Evolutionary conservation across 1,140 invertebrate genomes (phyloP), one percentile per base, ranked within the genome.

Genomic region (Lepidurus arcticus): DNA sequence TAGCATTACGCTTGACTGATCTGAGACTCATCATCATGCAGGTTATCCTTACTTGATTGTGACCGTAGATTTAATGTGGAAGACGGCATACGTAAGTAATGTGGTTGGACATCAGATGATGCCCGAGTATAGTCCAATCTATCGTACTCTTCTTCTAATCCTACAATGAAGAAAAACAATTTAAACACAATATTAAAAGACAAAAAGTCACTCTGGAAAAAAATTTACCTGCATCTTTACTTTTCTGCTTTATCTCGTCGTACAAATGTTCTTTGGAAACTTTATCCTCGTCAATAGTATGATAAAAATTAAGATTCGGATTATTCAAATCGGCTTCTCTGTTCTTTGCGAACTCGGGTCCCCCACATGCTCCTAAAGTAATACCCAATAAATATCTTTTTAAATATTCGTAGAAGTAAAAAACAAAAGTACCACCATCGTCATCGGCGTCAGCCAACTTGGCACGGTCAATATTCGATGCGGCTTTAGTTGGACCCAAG

Each of bases 161-260:
- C 47, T 75, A n/a, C 65, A 83, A 83, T 81, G 83, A 81, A 82
- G 81, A 44, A 65, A 75, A 78, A 44, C 73, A 74, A 42, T 79
- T 77, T 81, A 73, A 81, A 79, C 76, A 76, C 76, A 79, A 74
- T 74, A 53, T 77, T 81, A 82, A 78, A 81, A 73, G 26, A 78
- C 42, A 43, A 79, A 47, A 78, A 80, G 79, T 74, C 74, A 74
- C 80, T 78, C 75, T 79, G 7, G 21, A 43, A 42, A 75, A 24
- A 44, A 13, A 77, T 80, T 77, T 80, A 83, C 83, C 83, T 78
- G 78, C 76, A 44, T 83, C 78, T 77, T 81, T 83, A 43, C 81
- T 82, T 65, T 94, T 94, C 42, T 93, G 91, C 83, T 95, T 95
- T 78, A 96, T 95, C 85, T 97, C 94, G 84, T 95, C 94, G 82